phyloP scores from a whole-genome alignment of 1,140 invertebrate species.

The Caerostris extrusa region DNA sequence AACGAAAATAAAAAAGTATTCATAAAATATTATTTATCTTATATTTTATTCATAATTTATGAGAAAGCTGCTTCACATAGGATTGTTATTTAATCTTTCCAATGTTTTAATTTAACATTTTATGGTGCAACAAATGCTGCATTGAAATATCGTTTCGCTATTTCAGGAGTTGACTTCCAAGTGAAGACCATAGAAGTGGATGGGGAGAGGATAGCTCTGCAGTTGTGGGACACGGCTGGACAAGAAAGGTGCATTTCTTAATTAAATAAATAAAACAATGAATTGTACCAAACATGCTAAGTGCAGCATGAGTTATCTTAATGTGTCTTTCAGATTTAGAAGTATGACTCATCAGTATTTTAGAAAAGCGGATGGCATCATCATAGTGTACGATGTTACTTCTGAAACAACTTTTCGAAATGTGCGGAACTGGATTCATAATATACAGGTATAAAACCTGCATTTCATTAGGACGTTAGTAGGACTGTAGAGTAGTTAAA shows the following conservation, averaged over 20 bases:
- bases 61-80: no score
- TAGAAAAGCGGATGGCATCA: slow-evolving; percentile 85
- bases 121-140: no score
- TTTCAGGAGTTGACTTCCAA: slow-evolving; percentile 84
- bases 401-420: slow-evolving; percentile 83
- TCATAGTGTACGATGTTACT: slow-evolving; percentile 85
- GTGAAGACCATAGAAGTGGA: slow-evolving; percentile 83
- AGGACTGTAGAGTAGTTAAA: neutral
- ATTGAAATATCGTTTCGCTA: no score
- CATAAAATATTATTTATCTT: no score
- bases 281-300: no score
- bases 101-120: no score
- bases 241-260: slow-evolving; percentile 82
- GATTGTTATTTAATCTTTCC: no score
- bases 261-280: neutral
- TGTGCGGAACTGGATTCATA: slow-evolving; percentile 84
- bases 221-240: slow-evolving; percentile 86
- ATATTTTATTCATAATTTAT: no score
- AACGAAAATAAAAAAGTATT: no score
- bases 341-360: slow-evolving; percentile 86
- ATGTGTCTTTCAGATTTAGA: slow-evolving; percentile 82
- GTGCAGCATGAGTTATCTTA: no score
- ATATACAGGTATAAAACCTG: slow-evolving; percentile 81
- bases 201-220: slow-evolving; percentile 83
- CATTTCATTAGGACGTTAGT: neutral